Evolutionary conservation across 2,797 vertebrate species (phyloP).

Genomic region (Petrocephalus sullivani): DNA sequence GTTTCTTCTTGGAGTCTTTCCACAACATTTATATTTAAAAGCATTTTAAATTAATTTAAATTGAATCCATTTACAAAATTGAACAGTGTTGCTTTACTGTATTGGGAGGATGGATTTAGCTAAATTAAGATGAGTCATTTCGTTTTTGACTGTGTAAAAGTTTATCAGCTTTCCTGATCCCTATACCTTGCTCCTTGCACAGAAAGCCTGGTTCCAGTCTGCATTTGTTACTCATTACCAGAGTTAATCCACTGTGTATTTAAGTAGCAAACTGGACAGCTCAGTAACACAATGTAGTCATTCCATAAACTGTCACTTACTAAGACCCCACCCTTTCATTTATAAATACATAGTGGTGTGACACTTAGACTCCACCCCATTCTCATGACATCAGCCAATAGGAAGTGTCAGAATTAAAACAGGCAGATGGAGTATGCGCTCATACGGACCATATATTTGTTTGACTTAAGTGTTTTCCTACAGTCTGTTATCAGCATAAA

Average conservation of each 20-base stretch:
- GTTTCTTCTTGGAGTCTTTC: not conserved
- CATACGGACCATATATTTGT: not conserved
- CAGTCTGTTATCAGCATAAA: not conserved
- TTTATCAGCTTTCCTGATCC: not conserved
- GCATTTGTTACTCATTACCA: not conserved
- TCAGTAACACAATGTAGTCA: not conserved
- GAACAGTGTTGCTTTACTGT: not conserved
- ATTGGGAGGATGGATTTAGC: not conserved
- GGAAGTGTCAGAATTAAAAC: not conserved
- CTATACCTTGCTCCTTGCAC: not conserved
- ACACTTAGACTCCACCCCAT: not conserved
- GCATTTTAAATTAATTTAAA: not conserved
- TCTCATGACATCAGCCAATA: not conserved
- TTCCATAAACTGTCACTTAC: not conserved
- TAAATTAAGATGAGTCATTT: not conserved
- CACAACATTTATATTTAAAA: not conserved
- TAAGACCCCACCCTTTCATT: not conserved
- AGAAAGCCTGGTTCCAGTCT: not conserved
- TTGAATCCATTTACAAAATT: not conserved
- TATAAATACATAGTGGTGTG: slow-evolving; percentile 2
- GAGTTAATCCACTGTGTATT: not conserved
- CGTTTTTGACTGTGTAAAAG: not conserved
- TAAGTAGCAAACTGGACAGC: not conserved
- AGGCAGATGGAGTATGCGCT: not conserved
- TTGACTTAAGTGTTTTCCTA: not conserved